These are phyloP conservation scores for Cheilosia pagana DNA, from an alignment of 2,888 invertebrate genomes.

Conservation along the genomic window DNA sequence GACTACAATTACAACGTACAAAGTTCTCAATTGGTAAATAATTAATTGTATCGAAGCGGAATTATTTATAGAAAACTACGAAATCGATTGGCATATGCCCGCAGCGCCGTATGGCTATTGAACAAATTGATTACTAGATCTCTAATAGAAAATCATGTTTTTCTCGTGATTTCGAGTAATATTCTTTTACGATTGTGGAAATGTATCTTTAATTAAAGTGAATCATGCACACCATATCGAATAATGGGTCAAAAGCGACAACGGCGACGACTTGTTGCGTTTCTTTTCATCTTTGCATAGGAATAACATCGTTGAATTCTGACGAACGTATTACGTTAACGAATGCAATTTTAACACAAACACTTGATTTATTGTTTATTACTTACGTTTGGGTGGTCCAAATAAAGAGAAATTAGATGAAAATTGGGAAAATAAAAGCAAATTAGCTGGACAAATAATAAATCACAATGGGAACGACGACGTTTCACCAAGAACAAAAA, in stretches of 20 bases:
- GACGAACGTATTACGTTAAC: neutral
- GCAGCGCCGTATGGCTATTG: constrained; percentile 41
- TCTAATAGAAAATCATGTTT: constrained; percentile 27
- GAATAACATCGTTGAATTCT: neutral
- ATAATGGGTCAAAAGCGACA: constrained; percentile 21
- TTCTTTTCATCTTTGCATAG: neutral
- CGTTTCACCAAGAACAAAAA: constrained; percentile 61
- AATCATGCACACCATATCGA: constrained; percentile 53
- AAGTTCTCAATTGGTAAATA: constrained; percentile 57
- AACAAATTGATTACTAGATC: neutral
- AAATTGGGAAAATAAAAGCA: constrained; percentile 41
- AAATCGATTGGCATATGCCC: constrained; percentile 32
- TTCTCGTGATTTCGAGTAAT: neutral
- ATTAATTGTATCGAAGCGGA: constrained; percentile 53
- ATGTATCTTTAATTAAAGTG: constrained; percentile 41
- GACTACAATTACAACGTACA: constrained; percentile 7
- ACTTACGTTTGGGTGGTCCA: constrained; percentile 42
- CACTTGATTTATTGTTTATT: neutral
- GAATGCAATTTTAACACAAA: neutral
- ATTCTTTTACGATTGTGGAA: constrained; percentile 41
- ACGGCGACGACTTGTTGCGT: constrained; percentile 55
- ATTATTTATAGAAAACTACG: constrained; percentile 58
- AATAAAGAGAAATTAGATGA: constrained; percentile 25
- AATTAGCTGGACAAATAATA: constrained; percentile 41
- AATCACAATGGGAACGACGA: constrained; percentile 43